These are phyloP conservation scores for Channallabes apus DNA, from an alignment of 2,797 vertebrate species.

Conservation along the genomic window DNA sequence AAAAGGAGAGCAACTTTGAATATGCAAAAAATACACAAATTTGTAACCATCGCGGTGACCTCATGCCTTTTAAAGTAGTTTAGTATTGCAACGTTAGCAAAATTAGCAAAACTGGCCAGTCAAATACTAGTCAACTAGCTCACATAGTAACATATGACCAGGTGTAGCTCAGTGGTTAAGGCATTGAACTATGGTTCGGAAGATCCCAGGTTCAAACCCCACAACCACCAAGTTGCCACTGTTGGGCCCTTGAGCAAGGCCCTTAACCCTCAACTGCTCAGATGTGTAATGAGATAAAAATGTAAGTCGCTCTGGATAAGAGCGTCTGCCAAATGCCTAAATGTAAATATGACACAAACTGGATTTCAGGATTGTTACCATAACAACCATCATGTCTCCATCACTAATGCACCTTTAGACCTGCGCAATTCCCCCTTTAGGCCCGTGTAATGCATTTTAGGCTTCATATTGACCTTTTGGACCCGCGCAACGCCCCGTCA, in stretches of 20 bases:
- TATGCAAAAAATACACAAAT: not conserved
- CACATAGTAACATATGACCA: not conserved
- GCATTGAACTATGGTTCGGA: too few relatives aligned
- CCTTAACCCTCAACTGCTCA: too few relatives aligned
- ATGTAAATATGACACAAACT: not conserved
- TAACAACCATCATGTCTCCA: not conserved
- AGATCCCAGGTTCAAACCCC: too few relatives aligned
- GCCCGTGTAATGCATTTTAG: not conserved
- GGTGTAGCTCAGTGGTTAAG: too few relatives aligned
- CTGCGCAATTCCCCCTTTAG: not conserved
- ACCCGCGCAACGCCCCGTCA: not conserved
- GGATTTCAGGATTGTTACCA: not conserved
- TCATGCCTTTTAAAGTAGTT: not conserved
- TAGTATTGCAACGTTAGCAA: not conserved
- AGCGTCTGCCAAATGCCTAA: too few relatives aligned
- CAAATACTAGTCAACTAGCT: not conserved
- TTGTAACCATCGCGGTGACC: not conserved
- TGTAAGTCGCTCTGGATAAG: too few relatives aligned
- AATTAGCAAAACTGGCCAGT: not conserved
- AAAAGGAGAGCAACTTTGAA: not conserved
- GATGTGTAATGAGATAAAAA: too few relatives aligned
- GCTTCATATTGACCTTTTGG: not conserved
- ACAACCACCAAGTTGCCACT: too few relatives aligned
- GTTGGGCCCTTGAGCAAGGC: too few relatives aligned
- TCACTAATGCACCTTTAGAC: not conserved